A percentile compares a stretch with the other conserved stretches of the same genome.
Conservation (phyloP, 1,140 invertebrate species). For the Drosophila azteca region DNA sequence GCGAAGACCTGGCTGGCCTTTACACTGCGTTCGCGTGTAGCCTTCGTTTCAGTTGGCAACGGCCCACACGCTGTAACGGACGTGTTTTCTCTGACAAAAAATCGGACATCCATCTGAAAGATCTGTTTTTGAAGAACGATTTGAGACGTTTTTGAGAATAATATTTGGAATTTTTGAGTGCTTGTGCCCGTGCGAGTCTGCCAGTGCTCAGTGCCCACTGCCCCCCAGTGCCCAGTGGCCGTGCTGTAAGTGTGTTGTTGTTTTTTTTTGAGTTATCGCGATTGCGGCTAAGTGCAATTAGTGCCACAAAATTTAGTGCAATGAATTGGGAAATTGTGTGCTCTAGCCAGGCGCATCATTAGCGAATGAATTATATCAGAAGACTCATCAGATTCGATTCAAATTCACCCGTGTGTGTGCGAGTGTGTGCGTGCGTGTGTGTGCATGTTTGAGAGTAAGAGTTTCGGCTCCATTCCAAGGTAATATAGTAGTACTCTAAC, state of each 20-base stretch:
- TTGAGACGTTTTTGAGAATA: conserved; percentile 20
- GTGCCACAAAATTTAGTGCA: conserved; percentile 68
- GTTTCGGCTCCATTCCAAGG: conserved; percentile 29
- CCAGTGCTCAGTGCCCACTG: background rate
- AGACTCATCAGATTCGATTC: conserved; percentile 2
- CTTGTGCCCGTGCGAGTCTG: background rate
- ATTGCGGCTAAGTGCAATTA: conserved; percentile 75
- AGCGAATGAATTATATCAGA: conserved; percentile 33
- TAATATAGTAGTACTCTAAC: conserved; percentile 41
- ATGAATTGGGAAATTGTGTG: conserved; percentile 65
- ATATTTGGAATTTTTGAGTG: conserved; percentile 50
- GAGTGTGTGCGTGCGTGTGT: conserved; percentile 21
- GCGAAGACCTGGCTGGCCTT: conserved; percentile 26
- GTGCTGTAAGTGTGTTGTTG: conserved; percentile 50
- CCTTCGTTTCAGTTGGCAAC: conserved; percentile 78
- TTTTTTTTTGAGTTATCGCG: conserved; percentile 77
- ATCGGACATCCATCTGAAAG: conserved; percentile 7
- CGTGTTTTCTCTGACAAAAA: conserved; percentile 45
- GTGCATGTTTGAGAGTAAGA: conserved; percentile 13
- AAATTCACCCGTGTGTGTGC: conserved; percentile 19
- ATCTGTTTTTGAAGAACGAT: conserved; percentile 1
- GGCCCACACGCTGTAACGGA: conserved; percentile 71
- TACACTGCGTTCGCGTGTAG: conserved; percentile 37
- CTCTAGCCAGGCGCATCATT: conserved; percentile 23
- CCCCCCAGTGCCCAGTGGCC: too few relatives aligned